Evolutionary conservation across 2,888 invertebrate species (phyloP), one percentile per base, ranked within the genome.

Genomic region (Chaetogeoica ovagalla): DNA sequence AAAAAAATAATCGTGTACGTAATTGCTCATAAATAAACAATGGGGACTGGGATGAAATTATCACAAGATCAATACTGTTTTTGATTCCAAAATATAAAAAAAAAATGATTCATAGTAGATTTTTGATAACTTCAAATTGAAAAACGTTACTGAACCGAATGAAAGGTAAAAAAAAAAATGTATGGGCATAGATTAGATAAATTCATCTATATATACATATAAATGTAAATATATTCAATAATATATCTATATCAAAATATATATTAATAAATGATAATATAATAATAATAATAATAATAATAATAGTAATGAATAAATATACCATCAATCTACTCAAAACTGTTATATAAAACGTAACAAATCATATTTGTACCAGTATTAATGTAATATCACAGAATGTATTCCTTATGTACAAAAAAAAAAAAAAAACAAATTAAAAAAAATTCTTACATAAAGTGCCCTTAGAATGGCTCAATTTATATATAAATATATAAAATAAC

Each of bases 371-470:
- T 75, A 75, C n/a, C 23, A 7, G 52, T 75, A 79, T 57, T 13
- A 79, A 43, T 30, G 48, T 70, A 79, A 79, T 71, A 79, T 79
- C 79, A 79, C 79, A 79, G 79, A 57, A 65, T 7, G 23, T 52
- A 19, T 71, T 63, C 30, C 21, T 70, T 79, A 70, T 60, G 21
- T 59, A 76, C 11, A 66, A 30, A 48, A 68, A 65, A 59, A 62
- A 30, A 30, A 30, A 30, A 30, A 30, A 30, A 30, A 30, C 1
- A 30, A 30, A 30, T 4, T 30, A 30, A 30, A 30, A 30, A 59
- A 60, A 23, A 39, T 30, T 43, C 43, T 48, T 74, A 66, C 30
- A 55, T 4, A 30, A 30, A 30, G 37, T 62, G 17, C 37, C 63
- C 30, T n/a, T 65, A 65, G 30, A 65, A 43, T 43, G 52, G 11